Conservation (phyloP, 2,888 invertebrate species). For the Tetanocera ferruginea region DNA sequence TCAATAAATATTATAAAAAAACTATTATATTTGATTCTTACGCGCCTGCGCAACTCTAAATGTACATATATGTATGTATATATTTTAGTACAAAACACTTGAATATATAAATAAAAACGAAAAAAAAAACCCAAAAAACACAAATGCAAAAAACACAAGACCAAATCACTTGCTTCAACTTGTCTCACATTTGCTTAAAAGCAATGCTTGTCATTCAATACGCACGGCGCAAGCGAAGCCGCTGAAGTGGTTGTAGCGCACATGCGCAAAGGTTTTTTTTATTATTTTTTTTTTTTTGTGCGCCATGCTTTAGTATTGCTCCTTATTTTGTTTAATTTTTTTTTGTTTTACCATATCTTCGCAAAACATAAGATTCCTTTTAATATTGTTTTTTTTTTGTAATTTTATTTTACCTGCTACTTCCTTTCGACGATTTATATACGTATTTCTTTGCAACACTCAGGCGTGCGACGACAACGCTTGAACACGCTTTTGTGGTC, state of each 20-base stretch:
- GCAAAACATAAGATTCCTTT: constrained; percentile 30
- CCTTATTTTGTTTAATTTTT: not conserved
- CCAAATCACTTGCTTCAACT: not conserved
- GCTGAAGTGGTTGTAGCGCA: constrained; percentile 12
- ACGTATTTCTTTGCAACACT: constrained; percentile 5
- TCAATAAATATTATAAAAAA: too few relatives aligned
- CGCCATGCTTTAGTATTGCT: not conserved
- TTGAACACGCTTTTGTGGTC: constrained; percentile 27
- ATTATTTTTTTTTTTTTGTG: not conserved
- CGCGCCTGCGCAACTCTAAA: too few relatives aligned
- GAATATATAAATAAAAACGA: too few relatives aligned
- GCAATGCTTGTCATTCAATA: constrained; percentile 24
- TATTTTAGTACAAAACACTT: too few relatives aligned
- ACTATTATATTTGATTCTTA: too few relatives aligned
- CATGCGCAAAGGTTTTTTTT: constrained; percentile 16
- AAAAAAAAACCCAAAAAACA: too few relatives aligned
- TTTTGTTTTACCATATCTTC: not conserved
- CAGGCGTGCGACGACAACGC: constrained; percentile 7
- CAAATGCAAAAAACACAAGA: not conserved
- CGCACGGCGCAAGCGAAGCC: constrained; percentile 22
- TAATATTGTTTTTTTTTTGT: not conserved
- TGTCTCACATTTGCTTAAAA: not conserved
- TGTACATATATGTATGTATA: too few relatives aligned
- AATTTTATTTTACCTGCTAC: not conserved
- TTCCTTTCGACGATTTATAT: not conserved